A percentile compares a stretch with the other conserved stretches of the same genome.
Conservation (phyloP, 2,797 vertebrate species). For the Steatocranus sp. region DNA sequence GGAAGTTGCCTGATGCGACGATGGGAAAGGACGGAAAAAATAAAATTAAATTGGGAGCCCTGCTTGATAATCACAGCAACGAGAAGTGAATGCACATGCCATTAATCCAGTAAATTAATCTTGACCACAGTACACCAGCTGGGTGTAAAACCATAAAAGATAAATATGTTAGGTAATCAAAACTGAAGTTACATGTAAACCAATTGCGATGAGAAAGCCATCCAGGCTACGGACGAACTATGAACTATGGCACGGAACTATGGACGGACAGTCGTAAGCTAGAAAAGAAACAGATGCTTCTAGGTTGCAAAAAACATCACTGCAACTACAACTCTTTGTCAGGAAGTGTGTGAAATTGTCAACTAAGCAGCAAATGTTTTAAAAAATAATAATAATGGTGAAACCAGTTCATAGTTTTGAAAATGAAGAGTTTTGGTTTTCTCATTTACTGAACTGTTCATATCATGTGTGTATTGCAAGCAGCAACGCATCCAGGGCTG, state of each 20-base stretch:
- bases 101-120: neutral
- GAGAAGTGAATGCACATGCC: neutral
- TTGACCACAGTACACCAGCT: neutral
- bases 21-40: neutral
- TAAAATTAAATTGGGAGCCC: neutral
- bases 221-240: too few relatives aligned
- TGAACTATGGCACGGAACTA: neutral
- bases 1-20: neutral
- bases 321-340: neutral
- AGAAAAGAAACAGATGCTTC: neutral
- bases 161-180: neutral
- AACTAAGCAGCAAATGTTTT: rapidly evolving
- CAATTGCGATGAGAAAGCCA: neutral
- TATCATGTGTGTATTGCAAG: neutral
- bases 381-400: rapidly evolving
- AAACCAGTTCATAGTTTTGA: neutral
- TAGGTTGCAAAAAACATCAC: neutral
- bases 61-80: neutral
- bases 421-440: rapidly evolving
- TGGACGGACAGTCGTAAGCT: rapidly evolving
- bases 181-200: neutral
- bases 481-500: neutral
- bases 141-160: neutral
- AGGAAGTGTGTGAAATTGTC: neutral
- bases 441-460: neutral